A percentile compares a stretch with the other conserved stretches of the same genome.
These are phyloP conservation scores for Trichonephila clavipes DNA, from an alignment of 1,140 invertebrate genomes.

Conservation along the genomic window DNA sequence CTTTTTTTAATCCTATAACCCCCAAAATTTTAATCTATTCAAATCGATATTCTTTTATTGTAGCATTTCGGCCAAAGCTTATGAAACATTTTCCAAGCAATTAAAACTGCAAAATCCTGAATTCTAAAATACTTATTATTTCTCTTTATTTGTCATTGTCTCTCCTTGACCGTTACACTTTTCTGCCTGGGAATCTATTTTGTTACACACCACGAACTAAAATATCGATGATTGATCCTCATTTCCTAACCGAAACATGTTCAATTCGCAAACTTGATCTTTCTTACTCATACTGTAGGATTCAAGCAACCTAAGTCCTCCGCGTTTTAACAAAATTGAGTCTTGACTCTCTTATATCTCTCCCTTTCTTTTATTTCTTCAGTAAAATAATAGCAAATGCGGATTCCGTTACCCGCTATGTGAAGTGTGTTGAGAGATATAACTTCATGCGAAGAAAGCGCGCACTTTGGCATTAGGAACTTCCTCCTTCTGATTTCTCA, in stretches of 20 bases:
- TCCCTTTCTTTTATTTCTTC: constrained; percentile 41
- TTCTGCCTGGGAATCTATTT: background rate
- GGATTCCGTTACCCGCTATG: constrained; percentile 47
- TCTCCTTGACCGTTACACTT: background rate
- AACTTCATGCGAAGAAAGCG: constrained; percentile 46
- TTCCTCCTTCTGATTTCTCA: constrained; percentile 57
- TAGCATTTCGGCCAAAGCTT: no score
- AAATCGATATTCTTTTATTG: no score
- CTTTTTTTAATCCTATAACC: no score
- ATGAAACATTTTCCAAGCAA: no score
- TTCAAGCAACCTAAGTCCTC: constrained; percentile 41
- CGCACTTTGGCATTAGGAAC: constrained; percentile 60
- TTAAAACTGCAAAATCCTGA: no score
- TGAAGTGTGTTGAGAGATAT: constrained; percentile 62
- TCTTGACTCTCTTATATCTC: constrained; percentile 57
- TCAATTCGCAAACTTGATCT: constrained; percentile 47
- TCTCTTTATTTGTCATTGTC: background rate
- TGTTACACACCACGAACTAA: background rate
- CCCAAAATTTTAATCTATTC: no score
- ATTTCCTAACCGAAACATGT: background rate
- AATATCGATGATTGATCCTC: constrained; percentile 50
- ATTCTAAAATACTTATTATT: background rate
- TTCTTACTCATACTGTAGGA: background rate
- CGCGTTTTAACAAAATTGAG: constrained; percentile 75
- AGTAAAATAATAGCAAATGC: constrained; percentile 65